Percentiles rank a stretch among this genome's conserved stretches.
These are phyloP conservation scores for Philantomba maxwellii DNA, from an alignment of 2,113 vertebrate genomes.

Conservation along the genomic window DNA sequence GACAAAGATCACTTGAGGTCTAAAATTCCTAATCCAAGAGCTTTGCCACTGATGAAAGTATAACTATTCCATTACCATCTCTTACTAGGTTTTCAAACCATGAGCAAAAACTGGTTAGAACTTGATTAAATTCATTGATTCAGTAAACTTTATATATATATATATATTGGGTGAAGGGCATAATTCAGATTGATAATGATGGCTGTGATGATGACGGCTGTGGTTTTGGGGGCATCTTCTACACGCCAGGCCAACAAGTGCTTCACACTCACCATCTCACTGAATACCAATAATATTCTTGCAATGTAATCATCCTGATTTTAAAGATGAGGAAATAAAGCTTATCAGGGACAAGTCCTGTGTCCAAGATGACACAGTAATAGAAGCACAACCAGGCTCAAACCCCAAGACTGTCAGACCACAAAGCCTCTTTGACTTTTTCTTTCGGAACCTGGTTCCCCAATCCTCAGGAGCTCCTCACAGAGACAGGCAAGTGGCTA, in stretches of 20 bases:
- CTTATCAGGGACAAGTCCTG: background rate
- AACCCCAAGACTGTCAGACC: background rate
- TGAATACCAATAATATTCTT: background rate
- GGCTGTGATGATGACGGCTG: background rate
- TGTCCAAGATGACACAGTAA: background rate
- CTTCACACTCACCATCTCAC: background rate
- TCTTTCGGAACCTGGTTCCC: background rate
- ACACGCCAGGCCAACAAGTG: background rate
- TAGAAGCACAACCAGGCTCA: background rate
- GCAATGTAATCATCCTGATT: background rate
- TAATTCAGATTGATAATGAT: background rate
- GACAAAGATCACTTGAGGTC: background rate
- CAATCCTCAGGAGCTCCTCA: background rate
- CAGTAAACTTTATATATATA: too few species aligned
- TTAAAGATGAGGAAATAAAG: background rate
- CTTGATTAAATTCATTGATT: background rate
- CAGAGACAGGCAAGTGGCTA: background rate
- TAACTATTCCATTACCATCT: background rate
- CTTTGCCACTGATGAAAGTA: background rate
- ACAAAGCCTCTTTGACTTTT: background rate
- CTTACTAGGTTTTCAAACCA: background rate
- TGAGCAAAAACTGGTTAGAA: background rate
- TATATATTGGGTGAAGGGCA: background rate
- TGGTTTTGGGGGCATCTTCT: background rate
- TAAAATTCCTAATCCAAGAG: background rate